These are phyloP conservation scores for crab-eating macaque (Macaca fascicularis) DNA, from an alignment of 2,113 vertebrate genomes.

Conservation along the genomic window T2T-MFA8v1.1 NC_088380.1:2250001-2250500, in stretches of 20 bases:
- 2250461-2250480: background rate
- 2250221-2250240: fast-evolving
- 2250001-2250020: fast-evolving
- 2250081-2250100: too few relatives aligned
- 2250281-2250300: background rate
- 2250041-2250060: too few relatives aligned
- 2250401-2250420: background rate
- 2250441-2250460: too few relatives aligned
- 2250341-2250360: fast-evolving
- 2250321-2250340: background rate
- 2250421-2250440: too few relatives aligned
- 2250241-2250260: fast-evolving
- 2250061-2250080: too few relatives aligned
- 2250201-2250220: fast-evolving
- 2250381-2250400: fast-evolving
- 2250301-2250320: too few relatives aligned
- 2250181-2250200: background rate
- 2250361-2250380: background rate
- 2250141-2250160: fast-evolving
- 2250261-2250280: background rate
- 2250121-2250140: too few relatives aligned
- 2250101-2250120: too few relatives aligned
- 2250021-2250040: background rate
- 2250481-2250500: background rate
- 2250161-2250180: fast-evolving